phyloP scores from a whole-genome alignment of 2,797 vertebrate genomes.

The Esox masquinongy region DNA sequence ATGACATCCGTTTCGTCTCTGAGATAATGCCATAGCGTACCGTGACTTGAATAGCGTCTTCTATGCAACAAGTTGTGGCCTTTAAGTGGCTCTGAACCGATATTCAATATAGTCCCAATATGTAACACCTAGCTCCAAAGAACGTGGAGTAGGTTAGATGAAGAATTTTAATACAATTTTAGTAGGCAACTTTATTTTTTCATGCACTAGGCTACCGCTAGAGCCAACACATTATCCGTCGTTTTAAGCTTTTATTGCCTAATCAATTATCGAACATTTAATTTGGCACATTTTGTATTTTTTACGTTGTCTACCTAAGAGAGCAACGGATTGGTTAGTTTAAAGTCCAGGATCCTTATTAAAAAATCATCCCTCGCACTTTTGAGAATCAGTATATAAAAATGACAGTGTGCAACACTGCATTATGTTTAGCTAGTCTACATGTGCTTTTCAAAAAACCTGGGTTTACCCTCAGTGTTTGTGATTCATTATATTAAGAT shows the following conservation, averaged over 20 bases:
- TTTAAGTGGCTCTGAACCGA: constrained; percentile 1
- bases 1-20: constrained; percentile 44
- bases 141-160: not conserved
- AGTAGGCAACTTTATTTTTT: not conserved
- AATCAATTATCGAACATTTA: not conserved
- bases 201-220: not conserved
- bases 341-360: not conserved
- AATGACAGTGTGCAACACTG: not conserved
- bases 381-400: not conserved
- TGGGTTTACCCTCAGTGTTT: constrained; percentile 38
- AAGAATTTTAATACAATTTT: not conserved
- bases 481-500: constrained; percentile 65
- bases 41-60: constrained; percentile 70
- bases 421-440: too few species aligned
- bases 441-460: constrained; percentile 23
- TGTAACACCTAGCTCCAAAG: not conserved
- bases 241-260: not conserved
- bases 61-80: constrained; percentile 19
- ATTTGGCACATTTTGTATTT: not conserved
- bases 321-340: not conserved
- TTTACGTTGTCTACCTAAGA: not conserved
- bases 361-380: not conserved
- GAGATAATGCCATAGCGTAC: constrained; percentile 43
- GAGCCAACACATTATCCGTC: not conserved
- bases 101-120: not conserved